A percentile compares a stretch with the other conserved stretches of the same genome.
Conservation (phyloP, 2,113 vertebrate species). For the Elachura formosa region DNA sequence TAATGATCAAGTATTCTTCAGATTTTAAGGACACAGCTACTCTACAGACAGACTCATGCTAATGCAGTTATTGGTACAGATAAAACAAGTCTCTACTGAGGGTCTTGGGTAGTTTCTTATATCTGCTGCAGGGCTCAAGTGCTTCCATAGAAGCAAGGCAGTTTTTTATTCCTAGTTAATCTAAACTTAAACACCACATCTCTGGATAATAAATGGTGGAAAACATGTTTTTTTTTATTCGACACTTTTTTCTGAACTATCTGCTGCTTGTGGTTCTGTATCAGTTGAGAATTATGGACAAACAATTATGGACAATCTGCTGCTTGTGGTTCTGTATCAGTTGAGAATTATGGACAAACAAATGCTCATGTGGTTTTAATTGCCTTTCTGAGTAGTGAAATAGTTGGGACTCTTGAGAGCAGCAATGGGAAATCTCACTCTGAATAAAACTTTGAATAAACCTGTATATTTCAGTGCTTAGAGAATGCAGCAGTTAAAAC, state of each 20-base stretch:
- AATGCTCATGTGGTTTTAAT: background rate
- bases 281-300: background rate
- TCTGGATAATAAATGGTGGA: background rate
- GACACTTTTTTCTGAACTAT: background rate
- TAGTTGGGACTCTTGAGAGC: background rate
- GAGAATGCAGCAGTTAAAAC: background rate
- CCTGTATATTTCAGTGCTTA: background rate
- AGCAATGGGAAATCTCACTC: background rate
- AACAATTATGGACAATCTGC: too few species aligned
- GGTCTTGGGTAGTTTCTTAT: background rate
- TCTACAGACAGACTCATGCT: background rate
- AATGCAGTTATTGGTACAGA: background rate
- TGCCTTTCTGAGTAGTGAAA: background rate
- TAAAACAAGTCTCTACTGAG: background rate
- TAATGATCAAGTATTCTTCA: background rate
- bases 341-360: background rate
- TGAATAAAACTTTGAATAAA: background rate
- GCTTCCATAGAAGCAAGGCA: background rate
- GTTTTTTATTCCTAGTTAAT: background rate
- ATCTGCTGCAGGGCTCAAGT: background rate
- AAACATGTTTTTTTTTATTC: accelerated
- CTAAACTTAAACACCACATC: background rate
- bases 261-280: background rate
- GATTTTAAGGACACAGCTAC: background rate
- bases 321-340: background rate